Evolutionary conservation across 2,888 invertebrate genomes (phyloP).

Genomic region (Cordilura impudica): DNA sequence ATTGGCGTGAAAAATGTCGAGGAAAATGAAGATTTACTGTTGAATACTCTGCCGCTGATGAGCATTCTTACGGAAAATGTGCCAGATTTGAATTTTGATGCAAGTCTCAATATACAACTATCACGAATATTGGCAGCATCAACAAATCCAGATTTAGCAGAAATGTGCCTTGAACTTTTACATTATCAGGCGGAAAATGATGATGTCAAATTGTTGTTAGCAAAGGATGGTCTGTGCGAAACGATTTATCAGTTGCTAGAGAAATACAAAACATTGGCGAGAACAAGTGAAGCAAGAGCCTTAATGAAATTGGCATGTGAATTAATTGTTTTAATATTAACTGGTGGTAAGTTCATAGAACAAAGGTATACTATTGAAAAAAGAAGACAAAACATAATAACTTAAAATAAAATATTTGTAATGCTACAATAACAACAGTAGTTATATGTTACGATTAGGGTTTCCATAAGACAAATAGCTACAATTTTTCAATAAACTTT

Average conservation of each 20-base stretch:
- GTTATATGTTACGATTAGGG: too few relatives aligned
- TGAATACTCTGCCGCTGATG: conserved; percentile 80
- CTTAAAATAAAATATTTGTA: too few relatives aligned
- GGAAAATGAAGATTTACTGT: conserved; percentile 80
- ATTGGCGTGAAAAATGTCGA: conserved; percentile 78
- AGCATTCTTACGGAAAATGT: conserved; percentile 83
- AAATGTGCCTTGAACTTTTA: conserved; percentile 87
- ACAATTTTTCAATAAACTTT: too few relatives aligned
- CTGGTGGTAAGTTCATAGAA: conserved; percentile 83
- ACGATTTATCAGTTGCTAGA: conserved; percentile 86
- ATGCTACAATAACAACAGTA: too few relatives aligned
- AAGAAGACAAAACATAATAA: too few relatives aligned
- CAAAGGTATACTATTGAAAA: not conserved
- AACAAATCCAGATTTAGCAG: conserved; percentile 85
- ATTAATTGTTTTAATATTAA: conserved; percentile 89
- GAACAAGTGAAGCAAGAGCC: conserved; percentile 82
- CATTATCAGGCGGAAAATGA: conserved; percentile 89
- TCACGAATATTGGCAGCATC: conserved; percentile 82
- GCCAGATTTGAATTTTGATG: conserved; percentile 81
- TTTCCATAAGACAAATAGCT: too few relatives aligned
- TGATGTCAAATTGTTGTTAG: conserved; percentile 86
- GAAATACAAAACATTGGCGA: conserved; percentile 82
- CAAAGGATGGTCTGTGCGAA: conserved; percentile 87
- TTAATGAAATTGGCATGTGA: conserved; percentile 91
- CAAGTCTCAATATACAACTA: conserved; percentile 80